Conservation (phyloP, 2,797 vertebrate species). For the Eospalax fontanierii region DNA sequence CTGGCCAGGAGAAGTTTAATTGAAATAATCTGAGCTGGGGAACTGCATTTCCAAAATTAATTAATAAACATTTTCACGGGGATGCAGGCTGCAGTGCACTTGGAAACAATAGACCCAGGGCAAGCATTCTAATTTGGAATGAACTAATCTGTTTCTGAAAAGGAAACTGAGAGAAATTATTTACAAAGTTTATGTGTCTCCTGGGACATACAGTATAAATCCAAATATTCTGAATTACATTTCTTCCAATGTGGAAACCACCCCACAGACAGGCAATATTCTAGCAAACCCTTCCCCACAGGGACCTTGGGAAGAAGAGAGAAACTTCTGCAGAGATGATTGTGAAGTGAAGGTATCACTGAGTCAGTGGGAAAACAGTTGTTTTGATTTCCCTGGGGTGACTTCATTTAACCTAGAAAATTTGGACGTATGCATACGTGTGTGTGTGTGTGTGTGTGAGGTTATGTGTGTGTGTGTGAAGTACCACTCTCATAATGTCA, state of each 20-base stretch:
- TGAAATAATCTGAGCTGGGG: background rate
- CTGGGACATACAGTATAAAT: background rate
- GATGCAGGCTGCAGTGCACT: background rate
- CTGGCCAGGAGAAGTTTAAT: background rate
- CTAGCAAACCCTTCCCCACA: background rate
- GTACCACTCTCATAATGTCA: background rate
- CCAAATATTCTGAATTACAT: constrained; percentile 5
- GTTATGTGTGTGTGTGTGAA: no score
- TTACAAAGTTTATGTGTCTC: constrained; percentile 54
- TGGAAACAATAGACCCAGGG: constrained; percentile 18
- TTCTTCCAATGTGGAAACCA: constrained; percentile 19
- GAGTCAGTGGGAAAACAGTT: constrained; percentile 16
- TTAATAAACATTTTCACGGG: background rate
- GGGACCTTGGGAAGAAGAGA: background rate
- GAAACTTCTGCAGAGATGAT: background rate
- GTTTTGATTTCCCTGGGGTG: constrained; percentile 42
- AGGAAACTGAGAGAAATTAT: constrained; percentile 65
- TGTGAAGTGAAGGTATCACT: background rate
- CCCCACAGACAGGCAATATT: background rate
- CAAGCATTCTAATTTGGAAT: background rate
- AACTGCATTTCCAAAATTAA: constrained; percentile 16
- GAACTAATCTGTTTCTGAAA: constrained; percentile 61
- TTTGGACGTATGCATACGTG: background rate
- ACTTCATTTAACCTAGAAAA: constrained; percentile 19
- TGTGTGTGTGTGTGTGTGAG: background rate